A percentile compares a stretch with the other conserved stretches of the same genome.
phyloP scores from a whole-genome alignment of 2,113 vertebrate genomes.

The Orycteropus afer region DNA sequence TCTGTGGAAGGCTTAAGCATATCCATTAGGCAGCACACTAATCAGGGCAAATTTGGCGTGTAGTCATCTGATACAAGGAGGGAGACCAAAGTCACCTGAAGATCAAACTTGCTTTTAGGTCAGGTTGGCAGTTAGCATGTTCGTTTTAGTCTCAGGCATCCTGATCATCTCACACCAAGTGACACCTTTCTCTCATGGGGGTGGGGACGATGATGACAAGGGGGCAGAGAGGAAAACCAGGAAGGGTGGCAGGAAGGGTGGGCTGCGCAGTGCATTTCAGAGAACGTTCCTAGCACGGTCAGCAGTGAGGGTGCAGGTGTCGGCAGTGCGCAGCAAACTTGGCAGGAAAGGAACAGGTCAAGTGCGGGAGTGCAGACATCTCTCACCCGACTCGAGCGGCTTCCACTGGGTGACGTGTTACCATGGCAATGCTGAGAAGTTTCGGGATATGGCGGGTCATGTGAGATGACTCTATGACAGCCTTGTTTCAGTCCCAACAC shows the following conservation, averaged over 20 bases:
- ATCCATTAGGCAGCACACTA: constrained; percentile 20
- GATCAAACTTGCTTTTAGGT: not conserved
- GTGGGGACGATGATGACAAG: too few relatives aligned
- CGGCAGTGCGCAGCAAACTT: too few relatives aligned
- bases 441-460: not conserved
- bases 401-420: too few relatives aligned
- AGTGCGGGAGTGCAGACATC: too few relatives aligned
- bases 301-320: too few relatives aligned
- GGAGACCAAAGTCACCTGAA: not conserved
- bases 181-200: too few relatives aligned
- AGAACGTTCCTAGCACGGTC: too few relatives aligned
- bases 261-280: not conserved
- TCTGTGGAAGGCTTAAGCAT: constrained; percentile 40
- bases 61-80: not conserved
- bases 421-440: constrained; percentile 44
- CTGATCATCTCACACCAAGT: not conserved
- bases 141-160: not conserved
- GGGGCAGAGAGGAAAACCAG: not conserved
- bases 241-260: not conserved
- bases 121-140: not conserved
- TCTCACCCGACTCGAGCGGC: too few relatives aligned
- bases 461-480: not conserved
- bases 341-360: too few relatives aligned
- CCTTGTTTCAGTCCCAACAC: not conserved
- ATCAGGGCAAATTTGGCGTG: not conserved